Evolutionary conservation across 2,888 invertebrate species (phyloP).

Genomic region (Aporophyla lueneburgensis): DNA sequence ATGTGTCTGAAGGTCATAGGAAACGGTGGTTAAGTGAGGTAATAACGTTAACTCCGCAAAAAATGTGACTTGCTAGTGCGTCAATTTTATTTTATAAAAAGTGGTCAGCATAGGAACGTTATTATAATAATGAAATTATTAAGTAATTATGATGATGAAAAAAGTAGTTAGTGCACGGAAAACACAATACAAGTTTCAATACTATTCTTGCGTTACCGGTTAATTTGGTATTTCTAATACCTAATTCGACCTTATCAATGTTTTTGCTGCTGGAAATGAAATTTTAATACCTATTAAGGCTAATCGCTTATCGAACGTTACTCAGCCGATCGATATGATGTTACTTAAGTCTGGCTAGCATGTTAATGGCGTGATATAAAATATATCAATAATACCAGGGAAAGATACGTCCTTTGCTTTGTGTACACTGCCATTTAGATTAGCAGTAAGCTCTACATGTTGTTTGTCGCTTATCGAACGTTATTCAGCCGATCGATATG

Average conservation of each 20-base stretch:
- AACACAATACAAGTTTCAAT: background rate
- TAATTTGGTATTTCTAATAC: background rate
- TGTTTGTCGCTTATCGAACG: background rate
- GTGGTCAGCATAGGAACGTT: too few species aligned
- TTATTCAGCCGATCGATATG: background rate
- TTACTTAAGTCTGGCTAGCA: slow-evolving; percentile 1
- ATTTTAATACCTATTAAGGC: background rate
- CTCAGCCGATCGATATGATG: background rate
- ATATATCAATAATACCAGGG: background rate
- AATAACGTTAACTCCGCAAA: slow-evolving; percentile 4
- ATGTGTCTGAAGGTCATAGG: slow-evolving; percentile 33
- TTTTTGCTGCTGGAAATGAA: background rate
- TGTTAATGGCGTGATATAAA: background rate
- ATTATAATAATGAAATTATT: background rate
- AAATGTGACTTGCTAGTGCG: slow-evolving; percentile 1
- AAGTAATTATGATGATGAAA: background rate
- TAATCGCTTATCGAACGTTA: background rate
- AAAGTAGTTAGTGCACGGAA: background rate
- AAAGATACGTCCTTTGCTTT: background rate
- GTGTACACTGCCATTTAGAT: background rate
- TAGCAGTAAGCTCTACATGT: background rate
- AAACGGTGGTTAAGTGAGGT: slow-evolving; percentile 18
- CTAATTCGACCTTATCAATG: background rate
- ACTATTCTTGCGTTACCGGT: too few species aligned
- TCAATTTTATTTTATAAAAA: background rate